These are phyloP conservation scores for Tarsius wallacei DNA, from an alignment of 2,797 vertebrate genomes.

Conservation along the genomic window DNA sequence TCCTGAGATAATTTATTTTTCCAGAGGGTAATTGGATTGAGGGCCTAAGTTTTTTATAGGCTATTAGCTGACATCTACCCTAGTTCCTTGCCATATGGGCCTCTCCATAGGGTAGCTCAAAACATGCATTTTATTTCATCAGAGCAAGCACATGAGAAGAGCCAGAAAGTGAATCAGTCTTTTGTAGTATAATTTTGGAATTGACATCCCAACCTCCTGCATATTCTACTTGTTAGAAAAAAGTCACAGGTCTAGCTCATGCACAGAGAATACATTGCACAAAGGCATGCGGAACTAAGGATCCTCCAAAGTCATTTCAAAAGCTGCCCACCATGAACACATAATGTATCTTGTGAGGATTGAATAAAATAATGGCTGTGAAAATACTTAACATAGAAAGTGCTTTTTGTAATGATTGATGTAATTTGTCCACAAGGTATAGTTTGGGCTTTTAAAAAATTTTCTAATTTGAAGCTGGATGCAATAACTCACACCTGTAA, in stretches of 20 bases:
- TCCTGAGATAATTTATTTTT: not conserved
- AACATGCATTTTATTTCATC: not conserved
- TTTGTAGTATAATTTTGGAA: conserved; percentile 22
- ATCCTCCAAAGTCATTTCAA: not conserved
- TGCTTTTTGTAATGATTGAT: not conserved
- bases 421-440: not conserved
- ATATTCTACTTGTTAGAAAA: not conserved
- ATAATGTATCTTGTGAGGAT: not conserved
- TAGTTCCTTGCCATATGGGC: not conserved
- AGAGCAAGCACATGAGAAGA: not conserved
- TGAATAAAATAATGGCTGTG: not conserved
- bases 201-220: not conserved
- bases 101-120: not conserved
- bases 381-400: not conserved
- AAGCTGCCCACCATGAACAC: not conserved
- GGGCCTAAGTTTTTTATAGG: not conserved
- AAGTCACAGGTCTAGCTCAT: not conserved
- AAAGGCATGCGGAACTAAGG: not conserved
- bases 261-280: not conserved
- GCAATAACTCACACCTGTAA: too few species aligned
- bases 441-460: not conserved
- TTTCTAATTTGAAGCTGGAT: not conserved
- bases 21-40: not conserved
- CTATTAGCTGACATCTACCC: not conserved
- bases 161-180: not conserved